Conservation (phyloP, 2,888 invertebrate genomes). For the Unio pictorum region DNA sequence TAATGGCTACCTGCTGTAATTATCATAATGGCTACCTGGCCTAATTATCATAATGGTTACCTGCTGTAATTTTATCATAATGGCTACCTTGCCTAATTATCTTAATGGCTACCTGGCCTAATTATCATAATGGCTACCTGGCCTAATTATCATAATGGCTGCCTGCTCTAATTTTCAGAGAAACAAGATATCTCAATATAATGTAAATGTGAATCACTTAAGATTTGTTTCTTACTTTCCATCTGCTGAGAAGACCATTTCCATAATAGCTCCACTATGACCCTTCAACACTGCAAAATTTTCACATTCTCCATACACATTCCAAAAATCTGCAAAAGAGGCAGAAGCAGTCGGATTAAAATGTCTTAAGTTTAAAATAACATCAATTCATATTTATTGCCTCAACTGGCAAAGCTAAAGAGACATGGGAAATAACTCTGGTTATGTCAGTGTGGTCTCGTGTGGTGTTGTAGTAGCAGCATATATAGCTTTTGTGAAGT, state of each 20-base stretch:
- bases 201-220: no score
- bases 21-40: neutral
- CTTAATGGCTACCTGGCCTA: no score
- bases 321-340: slow-evolving; percentile 82
- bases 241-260: slow-evolving; percentile 77
- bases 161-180: neutral
- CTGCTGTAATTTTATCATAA: neutral
- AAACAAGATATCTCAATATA: neutral
- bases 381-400: neutral
- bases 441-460: no score
- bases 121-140: neutral
- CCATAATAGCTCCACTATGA: slow-evolving; percentile 96
- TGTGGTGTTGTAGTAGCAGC: no score
- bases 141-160: neutral
- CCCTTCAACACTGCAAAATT: slow-evolving; percentile 93
- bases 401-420: neutral
- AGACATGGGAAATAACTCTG: no score
- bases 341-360: neutral
- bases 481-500: no score
- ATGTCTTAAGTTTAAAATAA: neutral
- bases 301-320: slow-evolving; percentile 97
- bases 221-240: slow-evolving; percentile 51
- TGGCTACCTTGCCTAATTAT: neutral
- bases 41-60: neutral
- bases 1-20: no score